Evolutionary conservation across 2,888 invertebrate genomes (phyloP).

Genomic region (Phyto melanocephala): DNA sequence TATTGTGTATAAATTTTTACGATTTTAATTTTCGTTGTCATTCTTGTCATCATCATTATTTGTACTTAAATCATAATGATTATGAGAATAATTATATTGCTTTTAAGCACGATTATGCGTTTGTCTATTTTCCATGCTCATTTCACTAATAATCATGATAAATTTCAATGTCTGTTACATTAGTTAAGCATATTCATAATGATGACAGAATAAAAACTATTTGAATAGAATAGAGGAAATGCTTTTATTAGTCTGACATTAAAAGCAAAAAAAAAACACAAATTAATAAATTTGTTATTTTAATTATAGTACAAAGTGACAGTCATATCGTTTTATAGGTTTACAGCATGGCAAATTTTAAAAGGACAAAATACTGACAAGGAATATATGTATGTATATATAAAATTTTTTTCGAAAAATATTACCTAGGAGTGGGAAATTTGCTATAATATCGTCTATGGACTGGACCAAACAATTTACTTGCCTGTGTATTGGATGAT

Average conservation of each 20-base stretch:
- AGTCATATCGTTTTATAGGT: not conserved
- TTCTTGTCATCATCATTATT: slow-evolving; percentile 33
- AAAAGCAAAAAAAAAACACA: not conserved
- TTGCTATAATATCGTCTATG: too few relatives aligned
- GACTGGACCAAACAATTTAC: too few relatives aligned
- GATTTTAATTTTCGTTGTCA: slow-evolving; percentile 54
- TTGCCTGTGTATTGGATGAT: too few relatives aligned
- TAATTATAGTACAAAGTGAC: not conserved
- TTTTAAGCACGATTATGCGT: not conserved
- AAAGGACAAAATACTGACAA: too few relatives aligned
- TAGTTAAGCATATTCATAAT: slow-evolving; percentile 34
- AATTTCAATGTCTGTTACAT: slow-evolving; percentile 57
- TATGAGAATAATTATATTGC: slow-evolving; percentile 1
- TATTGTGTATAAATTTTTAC: slow-evolving; percentile 49
- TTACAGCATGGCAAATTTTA: not conserved
- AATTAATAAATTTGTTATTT: not conserved
- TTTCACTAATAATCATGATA: slow-evolving; percentile 44
- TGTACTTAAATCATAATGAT: slow-evolving; percentile 21
- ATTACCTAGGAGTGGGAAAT: too few relatives aligned
- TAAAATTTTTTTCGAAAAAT: too few relatives aligned
- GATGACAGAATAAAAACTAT: not conserved
- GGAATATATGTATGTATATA: too few relatives aligned
- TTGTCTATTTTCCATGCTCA: not conserved
- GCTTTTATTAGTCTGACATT: slow-evolving; percentile 7
- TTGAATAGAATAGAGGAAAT: not conserved